Base-by-base conservation (phyloP, 2,888 invertebrate genomes). In the Xanthorhoe spadicearia region DNA sequence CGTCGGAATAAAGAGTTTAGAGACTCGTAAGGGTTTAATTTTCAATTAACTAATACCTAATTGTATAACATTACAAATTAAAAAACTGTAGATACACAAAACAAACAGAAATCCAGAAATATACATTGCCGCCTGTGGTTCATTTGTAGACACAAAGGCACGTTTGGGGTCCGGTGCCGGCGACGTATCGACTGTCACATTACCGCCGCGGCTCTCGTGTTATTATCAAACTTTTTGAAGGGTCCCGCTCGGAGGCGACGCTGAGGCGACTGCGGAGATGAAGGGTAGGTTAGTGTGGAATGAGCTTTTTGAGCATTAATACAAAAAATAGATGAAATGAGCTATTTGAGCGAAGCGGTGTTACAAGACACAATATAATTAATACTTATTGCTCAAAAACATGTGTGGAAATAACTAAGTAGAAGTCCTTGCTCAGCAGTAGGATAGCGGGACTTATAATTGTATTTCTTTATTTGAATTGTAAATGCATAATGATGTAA, bases 141-240 rank as follows among this genome's bases (percentile, higher is more conserved):
- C 32, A 32, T 32, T 32, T 32, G 32, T 32, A 32, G 32, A 32
- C 32, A 32, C 32, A 32, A 54, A 52, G 58, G 66, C 61, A 64
- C 66, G 75, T 69, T 68, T 68, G 38, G 59, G 72, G 69, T 43
- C 50, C 15, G 62, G 61, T 63, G 67, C 69, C 82, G 90, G 92
- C 92, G 92, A 93, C 92, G 90, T 91, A 93, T 92, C 91, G 92
- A 91, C 92, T 93, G 93, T 92, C 93, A 92, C 92, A 92, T 93
- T 92, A 93, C 89, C 81, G 83, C 81, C 77, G 77, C 69, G 69
- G 71, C 79, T 73, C 79, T 78, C 76, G 64, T 90, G 89, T 92
- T 93, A 92, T 92, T 93, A 92, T 92, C 84, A 89, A 93, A 93
- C 87, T 93, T 93, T 91, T 88, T 90, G 91, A 92, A 92, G 92